Conservation (phyloP, 1,140 invertebrate species). For the Philaenus spumarius region DNA sequence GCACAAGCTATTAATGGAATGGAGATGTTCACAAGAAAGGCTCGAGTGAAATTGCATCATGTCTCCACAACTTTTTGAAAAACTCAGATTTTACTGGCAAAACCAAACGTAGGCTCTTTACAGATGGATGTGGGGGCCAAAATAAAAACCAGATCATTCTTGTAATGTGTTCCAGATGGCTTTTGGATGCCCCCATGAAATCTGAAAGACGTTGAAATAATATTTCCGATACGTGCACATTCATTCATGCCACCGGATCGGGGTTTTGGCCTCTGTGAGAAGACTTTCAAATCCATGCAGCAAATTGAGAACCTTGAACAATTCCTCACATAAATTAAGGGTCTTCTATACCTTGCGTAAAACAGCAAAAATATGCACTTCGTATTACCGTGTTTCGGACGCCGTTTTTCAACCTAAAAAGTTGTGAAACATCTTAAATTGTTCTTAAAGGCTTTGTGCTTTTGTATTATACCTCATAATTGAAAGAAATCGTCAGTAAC, state of each 20-base stretch:
- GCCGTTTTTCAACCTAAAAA: too few relatives aligned
- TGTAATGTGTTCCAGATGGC: not conserved
- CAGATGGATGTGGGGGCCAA: not conserved
- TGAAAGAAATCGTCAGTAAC: too few relatives aligned
- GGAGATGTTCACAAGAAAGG: not conserved
- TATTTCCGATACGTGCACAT: not conserved
- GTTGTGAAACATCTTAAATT: too few relatives aligned
- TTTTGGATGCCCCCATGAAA: conserved; percentile 1
- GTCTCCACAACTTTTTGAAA: not conserved
- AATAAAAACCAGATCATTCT: not conserved
- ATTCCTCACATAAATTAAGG: too few relatives aligned
- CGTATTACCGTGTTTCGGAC: too few relatives aligned
- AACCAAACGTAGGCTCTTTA: not conserved
- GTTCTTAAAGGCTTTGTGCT: too few relatives aligned
- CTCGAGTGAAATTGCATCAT: not conserved
- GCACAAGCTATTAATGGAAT: not conserved
- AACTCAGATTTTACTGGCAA: not conserved
- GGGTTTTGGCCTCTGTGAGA: not conserved
- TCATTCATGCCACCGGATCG: not conserved
- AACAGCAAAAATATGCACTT: too few relatives aligned
- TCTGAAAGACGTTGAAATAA: not conserved
- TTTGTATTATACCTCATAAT: too few relatives aligned
- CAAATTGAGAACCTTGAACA: not conserved
- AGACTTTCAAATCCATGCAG: not conserved
- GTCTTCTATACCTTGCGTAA: too few relatives aligned